These are phyloP conservation scores for Armadillidium nasatum DNA, from an alignment of 1,140 invertebrate genomes.

Conservation along the genomic window DNA sequence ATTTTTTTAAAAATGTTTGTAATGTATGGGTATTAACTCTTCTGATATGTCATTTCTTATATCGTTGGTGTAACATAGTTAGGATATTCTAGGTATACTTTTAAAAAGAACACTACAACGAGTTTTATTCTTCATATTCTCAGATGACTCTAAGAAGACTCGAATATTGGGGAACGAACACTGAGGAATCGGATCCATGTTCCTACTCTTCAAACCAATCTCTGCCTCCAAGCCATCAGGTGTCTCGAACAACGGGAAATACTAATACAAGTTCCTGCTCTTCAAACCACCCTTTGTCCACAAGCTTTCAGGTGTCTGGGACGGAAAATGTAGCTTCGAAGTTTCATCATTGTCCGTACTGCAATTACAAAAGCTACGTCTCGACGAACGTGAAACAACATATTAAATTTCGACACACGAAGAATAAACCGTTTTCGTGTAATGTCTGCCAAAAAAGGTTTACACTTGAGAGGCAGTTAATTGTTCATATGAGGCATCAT, in stretches of 20 bases:
- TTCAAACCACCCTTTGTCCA: background rate
- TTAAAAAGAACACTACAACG: too few relatives aligned
- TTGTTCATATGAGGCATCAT: conserved; percentile 14
- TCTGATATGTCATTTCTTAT: too few relatives aligned
- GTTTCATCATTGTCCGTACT: conserved; percentile 23
- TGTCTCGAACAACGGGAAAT: background rate
- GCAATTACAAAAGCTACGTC: conserved; percentile 24
- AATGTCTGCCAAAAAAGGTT: conserved; percentile 18
- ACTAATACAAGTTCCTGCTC: too few relatives aligned
- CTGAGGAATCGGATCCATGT: too few relatives aligned
- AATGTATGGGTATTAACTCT: too few relatives aligned
- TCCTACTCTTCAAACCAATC: background rate
- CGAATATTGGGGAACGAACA: too few relatives aligned
- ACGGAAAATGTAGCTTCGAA: background rate
- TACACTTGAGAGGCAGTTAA: conserved; percentile 19
- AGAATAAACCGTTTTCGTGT: conserved; percentile 25
- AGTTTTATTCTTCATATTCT: too few relatives aligned
- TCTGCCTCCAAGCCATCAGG: background rate
- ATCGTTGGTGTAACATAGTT: too few relatives aligned
- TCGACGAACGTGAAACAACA: conserved; percentile 21
- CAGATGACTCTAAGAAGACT: too few relatives aligned
- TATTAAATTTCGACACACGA: conserved; percentile 19
- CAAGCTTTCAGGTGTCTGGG: background rate
- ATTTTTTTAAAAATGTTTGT: too few relatives aligned
- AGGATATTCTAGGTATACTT: too few relatives aligned